Base-by-base conservation (phyloP, 2,113 vertebrate species). In the Erinaceus europaeus region DNA sequence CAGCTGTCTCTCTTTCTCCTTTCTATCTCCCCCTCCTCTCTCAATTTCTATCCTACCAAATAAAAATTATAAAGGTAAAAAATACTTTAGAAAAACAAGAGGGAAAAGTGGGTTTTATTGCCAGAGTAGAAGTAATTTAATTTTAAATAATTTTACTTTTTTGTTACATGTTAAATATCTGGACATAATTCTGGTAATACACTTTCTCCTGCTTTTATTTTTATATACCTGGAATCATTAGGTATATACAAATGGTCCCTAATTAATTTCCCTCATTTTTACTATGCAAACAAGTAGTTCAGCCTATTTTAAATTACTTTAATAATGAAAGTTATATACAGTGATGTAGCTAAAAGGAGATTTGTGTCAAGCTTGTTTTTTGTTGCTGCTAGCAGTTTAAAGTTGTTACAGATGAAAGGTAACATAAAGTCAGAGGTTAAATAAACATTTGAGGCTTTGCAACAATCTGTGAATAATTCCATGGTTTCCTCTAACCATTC, bases 241-340 rank as follows among this genome's bases (percentile, higher is more conserved):
- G 69, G 91, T 83, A 88, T 21, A 92, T 75, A 62, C 93, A 93
- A 94, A 89, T 89, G 89, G 50, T 55, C 90, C n/a, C n/a, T 90
- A 92, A 95, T 97, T 92, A 93, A 57, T 32, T 90, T 94, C 90
- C 36, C 93, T 93, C 95, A 94, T 21, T 64, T 42, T 71, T 95
- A 96, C 88, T 96, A 93, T 90, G 86, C 82, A 96, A 96, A 97
- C 97, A 95, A 98, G 96, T 91, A 95, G 94, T 95, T 97, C 94
- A 95, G 97, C 92, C 93, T 96, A 96, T 96, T 97, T 96, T 97
- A 96, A 88, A 94, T 92, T 84, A 95, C 91, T 90, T 92, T 96
- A 94, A 97, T 97, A 97, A 97, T 97, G 96, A 97, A 94, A 83
- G 89, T 96, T 97, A 96, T 96, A 96, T 96, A 97, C 97, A 97